phyloP scores from a whole-genome alignment of 2,888 invertebrate species.

The Latrodectus elegans region DNA sequence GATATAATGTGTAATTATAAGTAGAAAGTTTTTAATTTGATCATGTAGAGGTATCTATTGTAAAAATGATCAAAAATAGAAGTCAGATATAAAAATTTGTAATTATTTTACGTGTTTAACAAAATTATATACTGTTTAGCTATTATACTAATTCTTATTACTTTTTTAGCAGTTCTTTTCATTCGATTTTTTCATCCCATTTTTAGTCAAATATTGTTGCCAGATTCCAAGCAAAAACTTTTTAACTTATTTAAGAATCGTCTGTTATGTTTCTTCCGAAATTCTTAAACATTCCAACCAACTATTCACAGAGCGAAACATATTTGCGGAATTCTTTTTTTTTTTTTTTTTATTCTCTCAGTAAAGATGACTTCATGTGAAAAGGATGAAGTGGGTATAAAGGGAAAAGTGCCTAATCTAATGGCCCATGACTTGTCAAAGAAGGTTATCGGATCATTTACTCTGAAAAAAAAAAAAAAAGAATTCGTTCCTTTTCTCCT shows the following conservation, averaged over 20 bases:
- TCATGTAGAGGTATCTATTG: too few species aligned
- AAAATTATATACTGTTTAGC: too few species aligned
- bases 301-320: conserved; percentile 4
- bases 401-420: conserved; percentile 28
- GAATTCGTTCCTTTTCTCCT: background rate
- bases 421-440: conserved; percentile 45
- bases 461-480: conserved; percentile 15
- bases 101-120: too few species aligned
- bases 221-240: background rate
- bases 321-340: background rate
- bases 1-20: too few species aligned
- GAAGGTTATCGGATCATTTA: conserved; percentile 53
- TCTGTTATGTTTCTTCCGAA: conserved; percentile 22
- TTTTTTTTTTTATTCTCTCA: background rate
- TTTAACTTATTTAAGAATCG: conserved; percentile 39
- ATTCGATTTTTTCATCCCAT: too few species aligned
- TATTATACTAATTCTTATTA: too few species aligned
- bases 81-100: too few species aligned
- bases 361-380: background rate
- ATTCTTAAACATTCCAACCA: conserved; percentile 13
- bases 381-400: background rate
- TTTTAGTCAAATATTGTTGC: background rate
- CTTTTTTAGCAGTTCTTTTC: too few species aligned
- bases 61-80: too few species aligned
- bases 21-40: too few species aligned